Evolutionary conservation across 1,140 invertebrate species (phyloP).

Genomic region (Rhysida immarginata): DNA sequence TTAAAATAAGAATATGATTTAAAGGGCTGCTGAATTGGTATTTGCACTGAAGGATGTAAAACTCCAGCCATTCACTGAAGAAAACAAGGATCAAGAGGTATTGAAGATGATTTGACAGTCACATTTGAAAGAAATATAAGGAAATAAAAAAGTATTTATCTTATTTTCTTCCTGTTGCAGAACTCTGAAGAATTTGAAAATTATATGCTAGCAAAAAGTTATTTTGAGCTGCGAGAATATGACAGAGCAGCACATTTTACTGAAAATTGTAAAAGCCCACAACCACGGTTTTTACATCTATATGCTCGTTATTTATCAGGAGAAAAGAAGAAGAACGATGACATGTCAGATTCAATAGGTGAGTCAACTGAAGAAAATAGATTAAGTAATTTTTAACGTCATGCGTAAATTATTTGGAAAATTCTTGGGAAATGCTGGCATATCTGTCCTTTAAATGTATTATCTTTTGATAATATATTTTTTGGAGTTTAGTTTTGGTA

Average conservation of each 20-base stretch:
- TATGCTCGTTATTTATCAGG: conserved; percentile 75
- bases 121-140: too few species aligned
- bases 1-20: too few species aligned
- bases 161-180: too few species aligned
- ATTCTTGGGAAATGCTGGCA: too few species aligned
- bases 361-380: conserved; percentile 6
- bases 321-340: conserved; percentile 74
- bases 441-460: background rate
- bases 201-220: conserved; percentile 68
- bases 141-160: too few species aligned
- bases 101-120: too few species aligned
- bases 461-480: conserved; percentile 1
- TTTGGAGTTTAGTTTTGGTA: conserved; percentile 7
- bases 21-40: too few species aligned
- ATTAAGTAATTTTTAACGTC: background rate
- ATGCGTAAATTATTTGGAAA: conserved; percentile 12
- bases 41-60: too few species aligned
- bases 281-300: conserved; percentile 58
- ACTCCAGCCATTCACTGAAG: too few species aligned
- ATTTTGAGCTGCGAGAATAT: conserved; percentile 85
- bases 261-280: conserved; percentile 46
- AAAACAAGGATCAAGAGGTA: too few species aligned
- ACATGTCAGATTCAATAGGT: conserved; percentile 57
- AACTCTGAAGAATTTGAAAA: conserved; percentile 47
- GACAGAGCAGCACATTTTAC: conserved; percentile 74